Percentiles rank a stretch among this genome's conserved stretches.
Conservation (phyloP, 2,113 vertebrate species). For the human region GRCh38 chr14:44364501-44365000, state of each 20-base stretch:
- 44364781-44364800: not conserved
- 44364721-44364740: not conserved
- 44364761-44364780: constrained; percentile 6
- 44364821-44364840: not conserved
- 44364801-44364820: not conserved
- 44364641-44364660: not conserved
- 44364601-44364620: not conserved
- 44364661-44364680: not conserved
- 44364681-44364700: not conserved
- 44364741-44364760: not conserved
- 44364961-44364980: not conserved
- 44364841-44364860: not conserved
- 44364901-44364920: not conserved
- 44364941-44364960: constrained; percentile 10
- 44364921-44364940: not conserved
- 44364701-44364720: not conserved
- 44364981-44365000: not conserved
- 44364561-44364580: not conserved
- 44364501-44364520: not conserved
- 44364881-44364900: not conserved
- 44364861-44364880: not conserved
- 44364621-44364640: not conserved
- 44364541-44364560: not conserved
- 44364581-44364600: not conserved
- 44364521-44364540: not conserved